Conservation (phyloP, 64 coral and sea anemone genomes). For the Anthopleura sola region DNA sequence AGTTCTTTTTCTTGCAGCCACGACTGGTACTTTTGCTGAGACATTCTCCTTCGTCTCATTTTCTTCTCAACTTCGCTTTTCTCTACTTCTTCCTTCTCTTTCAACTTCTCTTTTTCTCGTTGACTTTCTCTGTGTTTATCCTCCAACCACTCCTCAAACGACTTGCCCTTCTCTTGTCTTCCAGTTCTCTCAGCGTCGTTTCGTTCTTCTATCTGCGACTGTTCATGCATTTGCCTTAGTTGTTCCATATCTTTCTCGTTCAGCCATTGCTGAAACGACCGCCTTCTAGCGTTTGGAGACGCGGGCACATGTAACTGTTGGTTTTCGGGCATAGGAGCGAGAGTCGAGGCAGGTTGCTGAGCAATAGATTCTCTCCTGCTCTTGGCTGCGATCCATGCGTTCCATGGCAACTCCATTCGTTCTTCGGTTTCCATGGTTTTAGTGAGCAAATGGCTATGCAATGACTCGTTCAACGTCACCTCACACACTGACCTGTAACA, state of each 20-base stretch:
- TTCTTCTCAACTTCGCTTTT: conserved; percentile 62
- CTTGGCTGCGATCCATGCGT: conserved; percentile 79
- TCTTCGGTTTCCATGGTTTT: conserved; percentile 54
- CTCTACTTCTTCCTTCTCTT: conserved; percentile 59
- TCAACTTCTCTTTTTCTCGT: conserved; percentile 67
- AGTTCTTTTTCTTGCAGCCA: conserved; percentile 84
- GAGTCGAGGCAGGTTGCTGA: neutral
- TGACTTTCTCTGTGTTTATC: conserved; percentile 75
- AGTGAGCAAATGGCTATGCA: conserved; percentile 26
- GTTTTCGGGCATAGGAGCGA: conserved; percentile 27
- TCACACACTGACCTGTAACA: conserved; percentile 73
- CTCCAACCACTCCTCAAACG: conserved; percentile 89
- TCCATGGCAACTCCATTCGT: conserved; percentile 75
- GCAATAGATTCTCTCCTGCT: conserved; percentile 56
- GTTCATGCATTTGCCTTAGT: conserved; percentile 44
- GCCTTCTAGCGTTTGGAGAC: conserved; percentile 26
- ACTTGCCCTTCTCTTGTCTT: conserved; percentile 66
- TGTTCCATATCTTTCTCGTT: conserved; percentile 67
- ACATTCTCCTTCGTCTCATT: conserved; percentile 58
- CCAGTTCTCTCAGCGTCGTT: conserved; percentile 58
- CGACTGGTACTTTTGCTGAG: conserved; percentile 43
- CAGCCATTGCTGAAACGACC: conserved; percentile 79
- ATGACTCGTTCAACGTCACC: conserved; percentile 52
- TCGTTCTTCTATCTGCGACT: conserved; percentile 52
- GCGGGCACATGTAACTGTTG: conserved; percentile 22